Percentiles rank a stretch among this genome's conserved stretches.
Evolutionary conservation across 2,797 vertebrate species (phyloP).

Genomic region (Neoniphon sammara): DNA sequence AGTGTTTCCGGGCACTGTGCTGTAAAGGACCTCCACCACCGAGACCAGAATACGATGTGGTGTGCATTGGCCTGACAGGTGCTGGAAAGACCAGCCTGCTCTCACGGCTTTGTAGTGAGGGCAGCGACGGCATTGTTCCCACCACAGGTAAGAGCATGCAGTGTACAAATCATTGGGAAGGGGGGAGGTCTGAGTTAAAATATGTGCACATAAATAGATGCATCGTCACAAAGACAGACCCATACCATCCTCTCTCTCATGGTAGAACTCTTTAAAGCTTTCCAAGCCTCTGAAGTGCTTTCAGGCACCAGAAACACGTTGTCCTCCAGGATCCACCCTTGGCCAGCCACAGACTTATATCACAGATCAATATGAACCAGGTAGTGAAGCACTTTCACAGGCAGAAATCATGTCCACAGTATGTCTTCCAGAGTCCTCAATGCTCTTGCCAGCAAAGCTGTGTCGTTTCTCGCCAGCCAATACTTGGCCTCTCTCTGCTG

Average conservation of each 20-base stretch:
- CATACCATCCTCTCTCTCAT: not conserved
- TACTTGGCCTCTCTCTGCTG: conserved; percentile 37
- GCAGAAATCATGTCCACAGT: conserved; percentile 38
- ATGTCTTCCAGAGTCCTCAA: conserved; percentile 30
- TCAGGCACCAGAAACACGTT: conserved; percentile 41
- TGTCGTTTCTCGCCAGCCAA: conserved; percentile 49
- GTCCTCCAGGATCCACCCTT: conserved; percentile 22
- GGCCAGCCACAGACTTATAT: too few relatives aligned
- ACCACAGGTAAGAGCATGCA: conserved; percentile 88
- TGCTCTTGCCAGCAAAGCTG: conserved; percentile 40
- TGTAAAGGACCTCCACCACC: conserved; percentile 96
- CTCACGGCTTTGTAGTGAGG: conserved; percentile 94
- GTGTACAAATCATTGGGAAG: not conserved
- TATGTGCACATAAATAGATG: conserved; percentile 7
- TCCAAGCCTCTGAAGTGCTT: conserved; percentile 21
- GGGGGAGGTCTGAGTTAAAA: not conserved
- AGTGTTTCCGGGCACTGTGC: conserved; percentile 99
- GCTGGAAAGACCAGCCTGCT: conserved; percentile 96
- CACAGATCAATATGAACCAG: conserved; percentile 30
- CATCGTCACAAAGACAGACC: not conserved
- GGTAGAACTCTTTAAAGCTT: conserved; percentile 17
- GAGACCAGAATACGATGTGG: conserved; percentile 96
- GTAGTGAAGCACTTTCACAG: conserved; percentile 48
- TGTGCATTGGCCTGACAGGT: conserved; percentile 96
- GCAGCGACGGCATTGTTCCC: conserved; percentile 87